phyloP scores from a whole-genome alignment of 2,113 vertebrate genomes.

The Meriones unguiculatus region DNA sequence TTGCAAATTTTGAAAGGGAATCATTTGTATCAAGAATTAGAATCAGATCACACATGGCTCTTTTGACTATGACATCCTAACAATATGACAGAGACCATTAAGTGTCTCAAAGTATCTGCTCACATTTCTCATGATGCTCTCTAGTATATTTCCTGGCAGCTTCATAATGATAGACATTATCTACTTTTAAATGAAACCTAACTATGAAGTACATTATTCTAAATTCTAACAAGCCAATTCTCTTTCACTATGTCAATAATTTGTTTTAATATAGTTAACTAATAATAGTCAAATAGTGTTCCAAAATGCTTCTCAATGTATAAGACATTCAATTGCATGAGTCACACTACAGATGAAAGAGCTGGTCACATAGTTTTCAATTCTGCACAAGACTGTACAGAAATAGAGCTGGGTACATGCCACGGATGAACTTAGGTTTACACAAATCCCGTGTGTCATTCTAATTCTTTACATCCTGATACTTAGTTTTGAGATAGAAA shows the following conservation, averaged over 20 bases:
- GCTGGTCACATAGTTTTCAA: not conserved
- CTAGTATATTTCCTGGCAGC: not conserved
- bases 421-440: not conserved
- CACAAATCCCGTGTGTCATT: not conserved
- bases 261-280: not conserved
- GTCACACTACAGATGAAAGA: not conserved
- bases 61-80: not conserved
- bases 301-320: not conserved
- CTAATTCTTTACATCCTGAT: not conserved
- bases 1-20: not conserved
- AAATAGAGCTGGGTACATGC: not conserved
- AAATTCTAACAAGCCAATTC: not conserved
- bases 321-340: not conserved
- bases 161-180: not conserved
- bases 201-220: not conserved
- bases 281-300: not conserved
- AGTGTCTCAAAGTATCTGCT: rapidly evolving
- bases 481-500: not conserved
- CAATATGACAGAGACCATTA: not conserved
- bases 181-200: constrained; percentile 36
- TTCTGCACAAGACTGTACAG: not conserved
- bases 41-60: not conserved
- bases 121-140: constrained; percentile 1
- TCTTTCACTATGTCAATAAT: not conserved
- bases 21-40: not conserved